Evolutionary conservation across 2,888 invertebrate species (phyloP), one percentile per base, ranked within the genome.

Genomic region (Drosophila nr. fundita): DNA sequence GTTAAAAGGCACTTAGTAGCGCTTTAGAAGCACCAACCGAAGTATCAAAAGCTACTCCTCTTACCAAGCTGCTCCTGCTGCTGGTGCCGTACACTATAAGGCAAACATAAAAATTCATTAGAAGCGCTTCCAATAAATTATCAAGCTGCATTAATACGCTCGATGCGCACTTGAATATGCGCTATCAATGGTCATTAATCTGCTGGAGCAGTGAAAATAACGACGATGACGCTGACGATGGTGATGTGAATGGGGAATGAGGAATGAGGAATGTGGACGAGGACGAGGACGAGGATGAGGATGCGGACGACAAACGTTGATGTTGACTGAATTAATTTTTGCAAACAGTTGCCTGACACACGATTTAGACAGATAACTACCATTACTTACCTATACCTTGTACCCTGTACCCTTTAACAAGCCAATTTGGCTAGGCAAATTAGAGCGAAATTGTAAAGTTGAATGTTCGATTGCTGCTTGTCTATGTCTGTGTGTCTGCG

Each of bases 51-150:
- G 66, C 18, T 30, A 34, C 59, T 50, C 27, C 27, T 45, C 45
- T 15, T 45, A 24, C 45, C 18, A 30, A 57, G 1, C 27, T 8
- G 18, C 5, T 32, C 15, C n/a, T 36, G 30, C 27, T 30, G 59
- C 11, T 45, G 18, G 21, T 45, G 66, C 40, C 48, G 36, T 54
- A 32, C 52, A 58, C 69, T 68, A 69, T 64, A 68, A 63, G 71
- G 74, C 75, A 60, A 70, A 72, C 82, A 88, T 86, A 81, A 79
- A 88, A 86, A 87, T 88, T 81, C 85, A 85, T 72, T 76, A 76
- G 78, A 78, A 78, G 78, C 72, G 80, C 85, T 82, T 80, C 82
- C 89, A 84, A 82, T 87, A 85, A 87, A 87, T 89, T 89, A 85
- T 86, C 89, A 82, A 87, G 90, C 83, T 80, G 87, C 82, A 80